Base-by-base conservation (phyloP, 2,113 vertebrate species). In the Trematomus loennbergii region DNA sequence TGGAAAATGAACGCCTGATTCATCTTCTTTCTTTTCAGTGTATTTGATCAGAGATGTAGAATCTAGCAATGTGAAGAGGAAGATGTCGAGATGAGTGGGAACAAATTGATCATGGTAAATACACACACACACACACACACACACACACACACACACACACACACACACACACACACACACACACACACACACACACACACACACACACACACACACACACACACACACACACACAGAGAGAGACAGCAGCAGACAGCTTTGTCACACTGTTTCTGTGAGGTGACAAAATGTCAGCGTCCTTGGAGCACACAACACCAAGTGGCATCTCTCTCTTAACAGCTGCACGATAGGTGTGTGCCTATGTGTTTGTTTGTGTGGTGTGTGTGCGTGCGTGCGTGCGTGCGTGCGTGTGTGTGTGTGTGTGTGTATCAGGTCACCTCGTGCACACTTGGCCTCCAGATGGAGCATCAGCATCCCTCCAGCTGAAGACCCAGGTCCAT, bases 401-500 rank as follows among this genome's bases (percentile, higher is more conserved):
- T n/a, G n/a, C n/a, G n/a, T n/a, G n/a, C n/a, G 40, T 76, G 50
- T 69, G 49, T 57, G 12, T 62, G 55, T 55, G 22, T 55, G 22
- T 52, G 57, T 55, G 40, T 55, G 71, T 61, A 46, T 72, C 29
- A 36, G 65, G 48, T 84, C 55, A 80, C 64, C 59, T 76, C 58
- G 16, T 72, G 54, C 50, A 64, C 12, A 15, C 45, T 59, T 58
- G 22, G 74, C 66, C 59, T 75, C 43, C 81, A 84, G 43, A 75
- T 74, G 69, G 70, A 81, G 62, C 52, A 75, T 65, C 74, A 72
- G 29, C 10, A 3, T 55, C 50, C 70, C 73, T 59, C 25, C 52
- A 49, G 48, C 48, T 25, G 36, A 66, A 80, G 46, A 76, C 64
- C 49, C 81, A 71, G 78, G 75, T 67, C 75, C 78, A 85, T 66